phyloP scores from a whole-genome alignment of 1,140 invertebrate genomes.

The Mactra quadrangularis region DNA sequence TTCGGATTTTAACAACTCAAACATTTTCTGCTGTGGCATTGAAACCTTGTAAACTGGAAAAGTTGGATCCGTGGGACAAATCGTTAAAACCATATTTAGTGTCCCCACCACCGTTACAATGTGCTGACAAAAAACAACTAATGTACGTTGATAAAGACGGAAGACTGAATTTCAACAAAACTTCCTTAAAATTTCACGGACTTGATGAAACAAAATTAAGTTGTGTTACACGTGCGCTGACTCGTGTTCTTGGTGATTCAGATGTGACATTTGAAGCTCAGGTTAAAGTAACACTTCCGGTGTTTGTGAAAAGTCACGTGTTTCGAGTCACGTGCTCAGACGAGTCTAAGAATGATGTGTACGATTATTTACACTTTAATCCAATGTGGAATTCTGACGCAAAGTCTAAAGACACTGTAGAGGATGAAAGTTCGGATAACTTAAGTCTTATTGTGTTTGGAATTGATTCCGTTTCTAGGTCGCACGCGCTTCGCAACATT shows the following conservation, averaged over 20 bases:
- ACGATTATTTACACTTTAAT: conserved; percentile 67
- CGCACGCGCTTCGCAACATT: conserved; percentile 93
- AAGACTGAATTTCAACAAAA: neutral
- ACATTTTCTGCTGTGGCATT: neutral
- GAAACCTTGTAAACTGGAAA: conserved; percentile 3
- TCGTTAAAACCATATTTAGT: neutral
- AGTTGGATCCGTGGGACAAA: conserved; percentile 3
- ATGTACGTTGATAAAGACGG: conserved; percentile 14
- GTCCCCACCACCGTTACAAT: neutral
- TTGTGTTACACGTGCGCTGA: conserved; percentile 62
- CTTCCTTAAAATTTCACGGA: neutral
- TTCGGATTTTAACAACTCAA: neutral
- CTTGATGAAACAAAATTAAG: conserved; percentile 52
- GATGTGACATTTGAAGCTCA: conserved; percentile 78
- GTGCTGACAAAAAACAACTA: neutral
- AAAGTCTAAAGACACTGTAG: neutral
- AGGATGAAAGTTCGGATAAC: conserved; percentile 11
- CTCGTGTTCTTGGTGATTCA: conserved; percentile 76
- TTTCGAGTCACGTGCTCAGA: conserved; percentile 82
- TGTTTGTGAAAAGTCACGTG: conserved; percentile 81
- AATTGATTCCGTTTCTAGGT: conserved; percentile 89
- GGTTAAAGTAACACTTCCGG: conserved; percentile 60
- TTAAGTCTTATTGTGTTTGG: conserved; percentile 64
- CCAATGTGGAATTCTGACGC: conserved; percentile 37
- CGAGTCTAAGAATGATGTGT: conserved; percentile 73